Percentiles rank a stretch among this genome's conserved stretches.
These are phyloP conservation scores for Sericinus montela DNA, from an alignment of 2,888 invertebrate genomes.

Conservation along the genomic window DNA sequence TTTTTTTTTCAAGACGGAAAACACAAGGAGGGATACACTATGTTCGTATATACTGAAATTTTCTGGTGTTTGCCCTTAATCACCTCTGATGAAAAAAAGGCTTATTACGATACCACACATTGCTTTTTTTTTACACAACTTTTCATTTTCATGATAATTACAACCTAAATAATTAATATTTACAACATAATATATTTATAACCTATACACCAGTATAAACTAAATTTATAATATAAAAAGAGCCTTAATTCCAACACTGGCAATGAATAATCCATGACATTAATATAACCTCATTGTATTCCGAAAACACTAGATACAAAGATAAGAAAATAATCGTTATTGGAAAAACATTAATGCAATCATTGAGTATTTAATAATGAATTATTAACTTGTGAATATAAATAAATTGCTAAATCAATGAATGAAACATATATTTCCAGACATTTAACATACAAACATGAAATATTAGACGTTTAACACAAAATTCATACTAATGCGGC, in stretches of 20 bases:
- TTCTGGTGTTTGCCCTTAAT: too few relatives aligned
- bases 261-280: not conserved
- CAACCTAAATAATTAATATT: too few relatives aligned
- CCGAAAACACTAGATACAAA: not conserved
- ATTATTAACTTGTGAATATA: constrained; percentile 4
- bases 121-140: too few relatives aligned
- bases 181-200: too few relatives aligned
- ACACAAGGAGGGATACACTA: too few relatives aligned
- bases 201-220: too few relatives aligned
- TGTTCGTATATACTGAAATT: too few relatives aligned
- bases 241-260: not conserved
- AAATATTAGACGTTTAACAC: constrained; percentile 17
- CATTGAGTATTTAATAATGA: constrained; percentile 9
- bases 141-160: too few relatives aligned
- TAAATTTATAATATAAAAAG: too few relatives aligned
- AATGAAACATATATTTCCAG: constrained; percentile 11
- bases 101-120: too few relatives aligned
- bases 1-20: too few relatives aligned
- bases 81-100: too few relatives aligned
- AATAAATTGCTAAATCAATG: constrained; percentile 11
- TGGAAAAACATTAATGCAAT: constrained; percentile 5
- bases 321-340: not conserved
- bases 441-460: constrained; percentile 13
- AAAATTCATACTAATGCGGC: constrained; percentile 24
- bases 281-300: not conserved